Base-by-base conservation (phyloP, 2,113 vertebrate species). In the Chaenocephalus aceratus region DNA sequence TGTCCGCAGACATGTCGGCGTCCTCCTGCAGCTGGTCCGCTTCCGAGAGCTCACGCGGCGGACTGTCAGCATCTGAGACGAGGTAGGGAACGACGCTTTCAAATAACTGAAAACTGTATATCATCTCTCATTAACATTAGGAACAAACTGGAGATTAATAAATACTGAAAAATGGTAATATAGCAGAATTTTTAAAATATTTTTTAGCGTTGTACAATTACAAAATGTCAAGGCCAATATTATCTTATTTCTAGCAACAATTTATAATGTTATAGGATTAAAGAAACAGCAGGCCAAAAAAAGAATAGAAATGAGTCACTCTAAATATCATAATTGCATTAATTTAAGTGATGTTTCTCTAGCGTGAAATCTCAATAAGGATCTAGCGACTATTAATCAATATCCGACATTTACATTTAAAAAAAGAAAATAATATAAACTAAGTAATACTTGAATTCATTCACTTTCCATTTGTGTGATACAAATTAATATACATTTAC, bases 21-120 rank as follows among this genome's bases (percentile, higher is more conserved):
- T 92, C 93, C 15, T 89, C 95, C 10, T 81, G 72, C 41, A 93
- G 88, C 57, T 88, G 90, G 45, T 93, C 92, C 58, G 88, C 48
- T 0, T 83, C 90, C 86, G 84, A 61, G 14, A 16, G 51, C 71
- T 60, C 9, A 34, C 14, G 53, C n/a, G 44, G 34, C 23, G 61
- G 48, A 69, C 13, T 68, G 54, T 44, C 65, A 58, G 51, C 53
- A 52, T 68, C 53, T 45, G 3, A 16, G 18, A 13, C 5, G 23
- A 10, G 8, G 54, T 6, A 1, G 53, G 30, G 8, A 3, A 7
- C 11, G 6, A 8, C 14, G 26, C n/a, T 45, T 69, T 12, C 41
- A 66, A 49, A 1, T 8, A 5, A 59, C 14, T 14, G 49, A 34
- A 13, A 12, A 44, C 1, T 23, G 30, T 30, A 41, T 41, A 1